Conservation (phyloP, 2,888 invertebrate genomes). For the Matsumyia berberina region DNA sequence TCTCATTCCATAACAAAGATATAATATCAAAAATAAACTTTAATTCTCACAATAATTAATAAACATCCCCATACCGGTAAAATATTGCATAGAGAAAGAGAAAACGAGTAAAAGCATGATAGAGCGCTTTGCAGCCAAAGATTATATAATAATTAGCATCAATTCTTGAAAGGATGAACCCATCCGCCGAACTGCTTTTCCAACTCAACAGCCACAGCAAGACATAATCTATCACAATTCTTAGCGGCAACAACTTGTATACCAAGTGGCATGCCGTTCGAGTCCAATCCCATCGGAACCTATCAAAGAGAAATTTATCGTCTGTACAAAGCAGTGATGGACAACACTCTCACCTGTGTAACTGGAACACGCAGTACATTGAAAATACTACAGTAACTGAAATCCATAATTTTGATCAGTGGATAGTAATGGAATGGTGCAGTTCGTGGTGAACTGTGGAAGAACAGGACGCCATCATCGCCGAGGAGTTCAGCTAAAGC, state of each 20-base stretch:
- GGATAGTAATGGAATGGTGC: slow-evolving; percentile 94
- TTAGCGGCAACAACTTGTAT: slow-evolving; percentile 93
- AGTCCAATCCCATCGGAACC: slow-evolving; percentile 92
- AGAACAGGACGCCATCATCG: slow-evolving; percentile 92
- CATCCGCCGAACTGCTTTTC: slow-evolving; percentile 96
- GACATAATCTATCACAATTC: slow-evolving; percentile 92
- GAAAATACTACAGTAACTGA: slow-evolving; percentile 93
- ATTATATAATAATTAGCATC: slow-evolving; percentile 71
- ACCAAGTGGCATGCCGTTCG: slow-evolving; percentile 93
- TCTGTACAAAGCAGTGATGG: background rate
- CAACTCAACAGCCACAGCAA: slow-evolving; percentile 95
- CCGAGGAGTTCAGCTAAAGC: slow-evolving; percentile 89
- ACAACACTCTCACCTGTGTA: slow-evolving; percentile 87
- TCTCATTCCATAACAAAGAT: slow-evolving; percentile 1
- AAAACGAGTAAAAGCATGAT: background rate
- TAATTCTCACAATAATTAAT: background rate
- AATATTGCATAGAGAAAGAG: background rate
- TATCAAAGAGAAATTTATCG: slow-evolving; percentile 23
- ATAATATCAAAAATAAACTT: slow-evolving; percentile 10
- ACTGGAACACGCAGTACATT: slow-evolving; percentile 93
- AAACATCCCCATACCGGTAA: background rate
- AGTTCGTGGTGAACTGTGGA: slow-evolving; percentile 91
- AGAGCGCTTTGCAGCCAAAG: no score
- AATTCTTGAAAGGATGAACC: slow-evolving; percentile 87
- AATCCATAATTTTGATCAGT: slow-evolving; percentile 91